phyloP scores from a whole-genome alignment of 2,797 vertebrate genomes.

The Hozukius guyotensis region DNA sequence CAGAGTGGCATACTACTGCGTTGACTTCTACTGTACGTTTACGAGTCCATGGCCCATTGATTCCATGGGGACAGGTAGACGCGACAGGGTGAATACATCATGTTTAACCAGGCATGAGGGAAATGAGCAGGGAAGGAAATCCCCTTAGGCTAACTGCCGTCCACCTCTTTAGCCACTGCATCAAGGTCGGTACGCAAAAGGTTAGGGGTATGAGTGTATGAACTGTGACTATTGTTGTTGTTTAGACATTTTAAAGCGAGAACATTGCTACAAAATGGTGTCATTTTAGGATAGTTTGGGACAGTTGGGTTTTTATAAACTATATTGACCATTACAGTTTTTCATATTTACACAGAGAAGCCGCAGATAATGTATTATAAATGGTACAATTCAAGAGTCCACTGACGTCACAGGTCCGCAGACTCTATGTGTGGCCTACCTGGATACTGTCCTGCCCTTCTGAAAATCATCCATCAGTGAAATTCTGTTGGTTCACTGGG shows the following conservation, averaged over 20 bases:
- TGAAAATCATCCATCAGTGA: conserved; percentile 27
- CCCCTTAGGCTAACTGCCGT: conserved; percentile 6
- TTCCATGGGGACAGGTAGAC: conserved; percentile 48
- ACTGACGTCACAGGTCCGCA: neutral
- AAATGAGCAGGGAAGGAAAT: conserved; percentile 26
- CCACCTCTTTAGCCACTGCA: neutral
- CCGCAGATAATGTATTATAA: neutral
- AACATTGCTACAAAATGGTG: neutral
- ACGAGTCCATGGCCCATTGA: conserved; percentile 34
- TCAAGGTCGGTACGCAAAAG: neutral
- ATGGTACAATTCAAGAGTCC: neutral
- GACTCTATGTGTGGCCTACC: neutral
- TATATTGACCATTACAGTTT: neutral
- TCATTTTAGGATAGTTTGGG: neutral
- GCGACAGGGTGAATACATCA: conserved; percentile 60
- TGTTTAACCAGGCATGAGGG: conserved; percentile 55
- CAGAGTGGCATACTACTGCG: neutral
- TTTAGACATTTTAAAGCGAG: neutral
- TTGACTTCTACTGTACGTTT: conserved; percentile 37
- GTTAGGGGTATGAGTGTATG: neutral
- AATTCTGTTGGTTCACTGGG: neutral
- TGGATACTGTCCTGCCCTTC: neutral
- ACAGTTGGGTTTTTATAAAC: neutral
- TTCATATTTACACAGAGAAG: neutral
- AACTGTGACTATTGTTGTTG: neutral